Percentiles rank a stretch among this genome's conserved stretches.
phyloP scores from a whole-genome alignment of 2,797 vertebrate genomes.

The Pelodytes ibericus region DNA sequence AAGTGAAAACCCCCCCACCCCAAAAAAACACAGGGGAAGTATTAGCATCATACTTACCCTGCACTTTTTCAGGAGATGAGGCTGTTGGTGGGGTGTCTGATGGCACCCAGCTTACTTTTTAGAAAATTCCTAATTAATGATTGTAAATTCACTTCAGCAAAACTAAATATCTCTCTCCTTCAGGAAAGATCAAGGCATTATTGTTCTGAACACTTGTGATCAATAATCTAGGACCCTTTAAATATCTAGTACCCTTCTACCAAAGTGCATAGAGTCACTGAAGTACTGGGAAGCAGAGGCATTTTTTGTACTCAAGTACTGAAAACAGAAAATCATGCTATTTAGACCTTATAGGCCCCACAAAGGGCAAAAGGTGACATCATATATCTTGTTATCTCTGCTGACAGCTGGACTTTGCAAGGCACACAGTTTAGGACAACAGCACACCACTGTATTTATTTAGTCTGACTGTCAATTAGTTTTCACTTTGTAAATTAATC shows the following conservation, averaged over 20 bases:
- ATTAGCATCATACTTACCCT: too few relatives aligned
- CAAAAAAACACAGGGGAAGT: too few relatives aligned
- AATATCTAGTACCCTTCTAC: not conserved
- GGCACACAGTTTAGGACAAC: conserved; percentile 35
- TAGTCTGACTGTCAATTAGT: conserved; percentile 57
- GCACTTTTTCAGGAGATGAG: too few relatives aligned
- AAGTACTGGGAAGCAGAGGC: too few relatives aligned
- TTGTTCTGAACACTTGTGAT: not conserved
- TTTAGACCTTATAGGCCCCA: not conserved
- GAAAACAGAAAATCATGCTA: not conserved
- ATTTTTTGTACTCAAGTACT: not conserved
- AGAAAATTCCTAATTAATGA: too few relatives aligned
- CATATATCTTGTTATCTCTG: conserved; percentile 43
- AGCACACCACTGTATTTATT: conserved; percentile 41
- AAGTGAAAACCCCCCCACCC: too few relatives aligned
- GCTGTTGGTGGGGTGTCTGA: too few relatives aligned
- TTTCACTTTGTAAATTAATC: conserved; percentile 55
- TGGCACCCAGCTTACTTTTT: too few relatives aligned
- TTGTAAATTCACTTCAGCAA: too few relatives aligned
- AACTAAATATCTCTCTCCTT: not conserved
- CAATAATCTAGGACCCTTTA: not conserved
- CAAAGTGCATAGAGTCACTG: too few relatives aligned
- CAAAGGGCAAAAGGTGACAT: conserved; percentile 40
- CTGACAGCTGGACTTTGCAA: conserved; percentile 49
- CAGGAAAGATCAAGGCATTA: not conserved